A percentile compares a stretch with the other conserved stretches of the same genome.
Evolutionary conservation across 2,113 vertebrate genomes (phyloP).

Genomic region (Sclerurus mexicanus): DNA sequence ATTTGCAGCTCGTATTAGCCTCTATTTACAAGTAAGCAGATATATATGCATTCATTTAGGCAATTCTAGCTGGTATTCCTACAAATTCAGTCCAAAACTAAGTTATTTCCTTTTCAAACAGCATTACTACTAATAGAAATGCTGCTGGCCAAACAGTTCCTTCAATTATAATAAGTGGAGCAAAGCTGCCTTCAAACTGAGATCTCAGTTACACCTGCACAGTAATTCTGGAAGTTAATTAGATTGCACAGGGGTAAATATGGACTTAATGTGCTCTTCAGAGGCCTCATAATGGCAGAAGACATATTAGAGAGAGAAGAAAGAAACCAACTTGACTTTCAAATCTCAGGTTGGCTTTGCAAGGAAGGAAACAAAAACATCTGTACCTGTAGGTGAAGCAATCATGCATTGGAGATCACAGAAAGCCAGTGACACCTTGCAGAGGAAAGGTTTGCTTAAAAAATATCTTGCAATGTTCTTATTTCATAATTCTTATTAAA

Average conservation of each 20-base stretch:
- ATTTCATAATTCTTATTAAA: not conserved
- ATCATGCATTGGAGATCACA: not conserved
- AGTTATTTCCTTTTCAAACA: conserved; percentile 10
- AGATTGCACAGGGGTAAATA: conserved; percentile 49
- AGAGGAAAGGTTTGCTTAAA: not conserved
- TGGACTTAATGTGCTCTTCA: conserved; percentile 38
- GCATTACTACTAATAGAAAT: conserved; percentile 37
- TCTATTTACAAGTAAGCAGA: conserved; percentile 17
- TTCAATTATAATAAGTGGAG: conserved; percentile 37
- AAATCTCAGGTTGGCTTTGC: conserved; percentile 22
- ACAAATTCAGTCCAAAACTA: not conserved
- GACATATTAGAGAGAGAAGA: not conserved
- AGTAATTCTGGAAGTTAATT: conserved; percentile 54
- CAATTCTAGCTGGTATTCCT: conserved; percentile 1
- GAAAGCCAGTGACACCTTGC: not conserved
- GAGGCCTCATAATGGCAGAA: conserved; percentile 29
- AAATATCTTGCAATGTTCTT: not conserved
- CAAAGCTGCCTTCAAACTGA: conserved; percentile 34
- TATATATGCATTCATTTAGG: not conserved
- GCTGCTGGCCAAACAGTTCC: conserved; percentile 33
- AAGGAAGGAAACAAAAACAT: not conserved
- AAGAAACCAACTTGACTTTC: conserved; percentile 21
- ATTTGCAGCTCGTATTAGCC: conserved; percentile 17
- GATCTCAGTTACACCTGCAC: conserved; percentile 58
- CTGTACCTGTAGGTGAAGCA: not conserved